phyloP scores from a whole-genome alignment of 1,140 invertebrate genomes.

The Zaprionus tsacasi region DNA sequence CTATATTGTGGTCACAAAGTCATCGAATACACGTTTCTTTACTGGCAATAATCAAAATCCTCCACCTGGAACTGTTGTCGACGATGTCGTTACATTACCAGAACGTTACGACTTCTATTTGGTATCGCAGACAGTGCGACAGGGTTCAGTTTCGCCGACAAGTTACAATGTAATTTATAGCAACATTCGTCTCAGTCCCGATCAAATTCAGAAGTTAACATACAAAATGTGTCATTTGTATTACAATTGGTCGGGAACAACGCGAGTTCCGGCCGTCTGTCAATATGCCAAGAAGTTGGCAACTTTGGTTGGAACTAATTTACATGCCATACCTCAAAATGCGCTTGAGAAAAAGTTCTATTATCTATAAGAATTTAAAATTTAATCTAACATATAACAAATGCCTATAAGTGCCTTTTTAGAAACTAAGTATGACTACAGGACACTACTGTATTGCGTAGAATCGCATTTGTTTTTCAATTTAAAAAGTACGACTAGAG shows the following conservation, averaged over 20 bases:
- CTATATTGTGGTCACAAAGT: conserved; percentile 90
- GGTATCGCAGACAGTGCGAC: conserved; percentile 90
- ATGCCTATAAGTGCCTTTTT: too few relatives aligned
- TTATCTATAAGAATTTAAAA: conserved; percentile 77
- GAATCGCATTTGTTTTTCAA: too few relatives aligned
- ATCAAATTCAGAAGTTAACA: conserved; percentile 90
- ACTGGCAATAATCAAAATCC: conserved; percentile 84
- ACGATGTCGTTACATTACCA: conserved; percentile 92
- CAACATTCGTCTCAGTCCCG: conserved; percentile 86
- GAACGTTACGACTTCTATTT: conserved; percentile 94
- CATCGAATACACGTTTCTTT: conserved; percentile 90
- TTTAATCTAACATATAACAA: neutral
- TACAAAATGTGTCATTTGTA: conserved; percentile 94
- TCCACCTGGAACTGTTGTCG: conserved; percentile 93
- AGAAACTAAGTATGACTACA: too few relatives aligned
- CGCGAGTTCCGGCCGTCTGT: conserved; percentile 93
- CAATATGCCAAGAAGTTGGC: conserved; percentile 95
- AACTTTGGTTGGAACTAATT: conserved; percentile 89
- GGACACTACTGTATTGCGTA: too few relatives aligned
- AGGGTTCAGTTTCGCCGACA: conserved; percentile 93
- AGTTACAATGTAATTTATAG: conserved; percentile 92
- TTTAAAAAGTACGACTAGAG: too few relatives aligned
- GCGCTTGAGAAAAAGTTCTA: conserved; percentile 85
- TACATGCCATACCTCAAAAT: conserved; percentile 87
- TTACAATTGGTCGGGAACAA: conserved; percentile 93